A percentile compares a stretch with the other conserved stretches of the same genome.
phyloP scores from a whole-genome alignment of 2,797 vertebrate species.

The Pipistrellus nathusii region DNA sequence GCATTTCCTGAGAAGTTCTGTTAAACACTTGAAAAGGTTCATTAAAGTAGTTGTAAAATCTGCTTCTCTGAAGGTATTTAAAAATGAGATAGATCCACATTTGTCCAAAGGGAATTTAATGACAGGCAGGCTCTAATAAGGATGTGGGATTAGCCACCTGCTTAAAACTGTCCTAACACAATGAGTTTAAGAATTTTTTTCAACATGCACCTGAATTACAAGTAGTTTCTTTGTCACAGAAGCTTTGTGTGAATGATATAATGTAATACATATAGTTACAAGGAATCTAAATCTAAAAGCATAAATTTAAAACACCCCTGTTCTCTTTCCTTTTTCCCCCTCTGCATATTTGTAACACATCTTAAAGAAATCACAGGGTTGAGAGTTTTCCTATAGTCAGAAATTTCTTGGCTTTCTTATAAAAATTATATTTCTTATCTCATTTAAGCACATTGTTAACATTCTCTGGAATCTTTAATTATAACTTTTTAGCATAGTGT shows the following conservation, averaged over 20 bases:
- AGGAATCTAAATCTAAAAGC: conserved; percentile 34
- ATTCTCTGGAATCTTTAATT: neutral
- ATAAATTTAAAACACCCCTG: neutral
- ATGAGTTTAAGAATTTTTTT: conserved; percentile 29
- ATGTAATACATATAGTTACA: neutral
- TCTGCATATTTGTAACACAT: neutral
- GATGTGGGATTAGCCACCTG: conserved; percentile 26
- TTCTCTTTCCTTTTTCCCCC: conserved; percentile 9
- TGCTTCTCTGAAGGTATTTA: conserved; percentile 52
- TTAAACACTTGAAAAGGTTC: conserved; percentile 56
- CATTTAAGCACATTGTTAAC: conserved; percentile 45
- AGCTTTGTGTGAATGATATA: conserved; percentile 1
- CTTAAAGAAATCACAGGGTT: neutral
- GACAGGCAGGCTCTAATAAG: conserved; percentile 53
- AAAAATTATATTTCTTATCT: conserved; percentile 53
- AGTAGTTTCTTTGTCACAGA: conserved; percentile 44
- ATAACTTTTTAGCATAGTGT: neutral
- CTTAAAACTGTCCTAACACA: conserved; percentile 34
- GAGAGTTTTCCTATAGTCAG: neutral
- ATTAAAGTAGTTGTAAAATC: conserved; percentile 32
- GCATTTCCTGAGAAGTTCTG: conserved; percentile 25
- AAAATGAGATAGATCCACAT: conserved; percentile 38
- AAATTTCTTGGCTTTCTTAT: conserved; percentile 57
- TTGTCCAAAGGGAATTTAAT: conserved; percentile 60
- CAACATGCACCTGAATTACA: conserved; percentile 39